Base-by-base conservation (phyloP, 2,888 invertebrate species). In the Dromius quadrimaculatus region DNA sequence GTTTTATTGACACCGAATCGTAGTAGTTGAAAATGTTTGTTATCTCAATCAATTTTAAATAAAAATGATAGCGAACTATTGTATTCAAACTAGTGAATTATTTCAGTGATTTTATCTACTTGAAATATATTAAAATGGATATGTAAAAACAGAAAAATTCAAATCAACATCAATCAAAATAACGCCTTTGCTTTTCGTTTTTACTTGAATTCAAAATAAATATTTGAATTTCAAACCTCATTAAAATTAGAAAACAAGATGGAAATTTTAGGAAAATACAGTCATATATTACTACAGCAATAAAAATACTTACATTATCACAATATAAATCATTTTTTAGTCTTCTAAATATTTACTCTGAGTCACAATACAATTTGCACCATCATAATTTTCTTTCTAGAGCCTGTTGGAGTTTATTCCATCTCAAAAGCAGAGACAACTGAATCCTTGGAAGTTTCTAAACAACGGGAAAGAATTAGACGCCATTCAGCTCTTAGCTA, bases 401-500 rank as follows among this genome's bases (percentile, higher is more conserved):
- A 68, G 22, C 68, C 68, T 1, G 19, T 11, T 57, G 59, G 59
- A 17, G 43, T 59, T 20, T 68, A 41, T 9, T 43, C 43, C 41
- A 23, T 19, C 15, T 19, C 28, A n/a, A 28, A 41, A 11, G 17
- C 28, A 20, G 59, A 32, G n/a, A n/a, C 59, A 45, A 19, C 34
- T 36, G 59, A 59, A 36, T 1, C n/a, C n/a, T 6, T 22, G 9
- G 6, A 2, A 15, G 15, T 41, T 6, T 11, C 41, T 15, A 54
- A 54, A 15, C 28, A 57, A 36, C 15, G 19, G 20, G 22, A 47
- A 6, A 47, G 32, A 19, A 34, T 59, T 8, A 19, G 68, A 34
- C 36, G 59, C 11, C 43, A 32, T 23, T 68, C 68, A 19, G 59
- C 43, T 11, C 11, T 59, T 6, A 68, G 68, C 28, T 68, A 38